Percentiles rank a stretch among this genome's conserved stretches.
phyloP scores from a whole-genome alignment of 2,888 invertebrate species.

The Orthonychiurus folsomi region DNA sequence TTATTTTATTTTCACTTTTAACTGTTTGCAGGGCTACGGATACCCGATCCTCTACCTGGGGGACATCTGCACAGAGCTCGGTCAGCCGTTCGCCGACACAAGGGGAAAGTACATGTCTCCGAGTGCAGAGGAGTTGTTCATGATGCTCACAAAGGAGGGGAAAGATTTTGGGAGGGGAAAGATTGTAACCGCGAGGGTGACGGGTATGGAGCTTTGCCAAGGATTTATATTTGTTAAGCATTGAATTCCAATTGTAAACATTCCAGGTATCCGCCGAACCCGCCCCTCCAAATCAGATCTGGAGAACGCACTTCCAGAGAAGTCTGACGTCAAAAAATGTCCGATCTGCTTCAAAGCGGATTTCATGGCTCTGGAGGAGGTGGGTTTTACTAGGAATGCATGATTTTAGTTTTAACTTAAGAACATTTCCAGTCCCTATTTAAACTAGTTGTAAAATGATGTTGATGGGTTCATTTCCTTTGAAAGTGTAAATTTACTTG shows the following conservation, averaged over 20 bases:
- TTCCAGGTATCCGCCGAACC: neutral
- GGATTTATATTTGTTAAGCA: too few species aligned
- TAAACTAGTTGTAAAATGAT: neutral
- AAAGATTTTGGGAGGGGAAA: neutral
- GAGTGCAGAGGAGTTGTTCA: neutral
- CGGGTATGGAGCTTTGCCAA: neutral
- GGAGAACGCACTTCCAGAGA: neutral
- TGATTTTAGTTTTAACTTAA: neutral
- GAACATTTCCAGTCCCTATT: neutral
- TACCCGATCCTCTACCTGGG: too few species aligned
- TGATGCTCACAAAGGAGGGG: conserved; percentile 11
- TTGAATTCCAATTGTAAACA: neutral
- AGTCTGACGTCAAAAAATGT: neutral
- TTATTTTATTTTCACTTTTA: too few species aligned
- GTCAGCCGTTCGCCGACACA: neutral
- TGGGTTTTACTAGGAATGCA: neutral
- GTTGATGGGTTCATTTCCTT: neutral
- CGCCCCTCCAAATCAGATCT: neutral
- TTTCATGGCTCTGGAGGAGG: too few species aligned
- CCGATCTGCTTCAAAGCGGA: neutral
- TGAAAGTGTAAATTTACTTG: neutral
- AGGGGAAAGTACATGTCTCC: neutral
- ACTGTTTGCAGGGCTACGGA: too few species aligned
- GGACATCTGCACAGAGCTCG: conserved; percentile 9
- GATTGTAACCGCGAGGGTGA: conserved; percentile 7